Evolutionary conservation across 2,113 vertebrate species (phyloP).

Genomic region (Gadus chalcogrammus): DNA sequence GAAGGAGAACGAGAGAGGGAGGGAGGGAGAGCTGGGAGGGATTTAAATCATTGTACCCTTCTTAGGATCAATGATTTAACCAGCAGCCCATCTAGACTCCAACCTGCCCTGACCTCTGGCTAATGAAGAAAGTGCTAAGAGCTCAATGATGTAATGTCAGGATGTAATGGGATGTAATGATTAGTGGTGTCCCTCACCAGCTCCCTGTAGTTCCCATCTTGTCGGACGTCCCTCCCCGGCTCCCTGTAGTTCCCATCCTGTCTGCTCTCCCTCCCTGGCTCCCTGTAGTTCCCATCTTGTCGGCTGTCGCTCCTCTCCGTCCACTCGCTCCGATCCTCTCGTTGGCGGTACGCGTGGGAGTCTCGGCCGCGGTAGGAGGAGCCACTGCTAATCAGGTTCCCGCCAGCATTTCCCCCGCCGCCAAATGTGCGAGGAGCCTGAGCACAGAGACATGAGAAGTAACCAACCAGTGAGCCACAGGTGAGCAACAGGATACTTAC

Average conservation of each 20-base stretch:
- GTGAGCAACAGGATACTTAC: too few relatives aligned
- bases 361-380: slow-evolving; percentile 80
- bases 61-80: too few relatives aligned
- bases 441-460: slow-evolving; percentile 17
- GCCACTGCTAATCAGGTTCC: slow-evolving; percentile 80
- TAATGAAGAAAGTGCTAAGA: too few relatives aligned
- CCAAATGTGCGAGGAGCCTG: slow-evolving; percentile 85
- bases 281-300: slow-evolving; percentile 89
- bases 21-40: too few relatives aligned
- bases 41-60: too few relatives aligned
- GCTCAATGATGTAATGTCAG: too few relatives aligned
- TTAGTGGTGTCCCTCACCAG: slow-evolving; percentile 77
- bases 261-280: slow-evolving; percentile 83
- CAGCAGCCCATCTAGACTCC: too few relatives aligned
- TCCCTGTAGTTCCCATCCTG: slow-evolving; percentile 91
- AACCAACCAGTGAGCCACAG: neutral
- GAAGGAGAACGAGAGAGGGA: too few relatives aligned
- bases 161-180: neutral
- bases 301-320: slow-evolving; percentile 82
- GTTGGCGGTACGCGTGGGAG: slow-evolving; percentile 75
- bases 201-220: slow-evolving; percentile 80
- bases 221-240: slow-evolving; percentile 76
- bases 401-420: slow-evolving; percentile 85
- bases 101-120: too few relatives aligned
- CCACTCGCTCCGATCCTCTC: slow-evolving; percentile 73